Evolutionary conservation across 2,113 vertebrate species (phyloP), one percentile per base, ranked within the genome.

Genomic region (Pangasianodon gigas): DNA sequence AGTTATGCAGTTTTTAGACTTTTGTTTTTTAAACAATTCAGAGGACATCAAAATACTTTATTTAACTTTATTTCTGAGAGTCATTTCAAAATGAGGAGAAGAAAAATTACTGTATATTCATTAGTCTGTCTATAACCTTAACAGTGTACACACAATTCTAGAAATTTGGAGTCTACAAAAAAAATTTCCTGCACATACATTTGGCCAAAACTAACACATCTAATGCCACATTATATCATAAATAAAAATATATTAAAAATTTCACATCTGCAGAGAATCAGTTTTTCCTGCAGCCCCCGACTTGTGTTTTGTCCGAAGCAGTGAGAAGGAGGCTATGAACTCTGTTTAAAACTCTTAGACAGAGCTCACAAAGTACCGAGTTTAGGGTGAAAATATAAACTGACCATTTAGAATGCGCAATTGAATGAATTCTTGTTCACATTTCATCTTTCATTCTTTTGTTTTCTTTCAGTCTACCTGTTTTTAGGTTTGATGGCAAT

Each of bases 401-500:
- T 21, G 18, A 19, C 18, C 0, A 24, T 75, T 44, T 24, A 79
- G 21, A 44, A 44, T 24, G 41, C 26, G 21, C 24, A 13, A 2
- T 4, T n/a, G 48, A 26, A n/a, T 81, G 46, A 80, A 80, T 80
- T 77, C 21, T 24, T 85, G 21, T 46, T 71, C 44, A 3, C 3
- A 1, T 58, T 32, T 56, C 9, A 16, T 62, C 13, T 44, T 37
- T 37, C 1, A 10, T 41, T 5, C 48, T 79, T 51, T 44, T 51
- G 16, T 77, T 21, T 32, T 24, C 21, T 79, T 89, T 16, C 88
- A 96, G 95, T 94, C 8, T 98, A 98, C 94, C 96, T 98, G 84
- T 97, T 98, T 71, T 75, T 97, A 90, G 97, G 97, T 2, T 94
- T 98, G 90, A 95, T 97, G 88, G 94, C 95, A 93, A 97, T 98